Conservation (phyloP, 2,113 vertebrate species). For the Thalassarche chlororhynchos region DNA sequence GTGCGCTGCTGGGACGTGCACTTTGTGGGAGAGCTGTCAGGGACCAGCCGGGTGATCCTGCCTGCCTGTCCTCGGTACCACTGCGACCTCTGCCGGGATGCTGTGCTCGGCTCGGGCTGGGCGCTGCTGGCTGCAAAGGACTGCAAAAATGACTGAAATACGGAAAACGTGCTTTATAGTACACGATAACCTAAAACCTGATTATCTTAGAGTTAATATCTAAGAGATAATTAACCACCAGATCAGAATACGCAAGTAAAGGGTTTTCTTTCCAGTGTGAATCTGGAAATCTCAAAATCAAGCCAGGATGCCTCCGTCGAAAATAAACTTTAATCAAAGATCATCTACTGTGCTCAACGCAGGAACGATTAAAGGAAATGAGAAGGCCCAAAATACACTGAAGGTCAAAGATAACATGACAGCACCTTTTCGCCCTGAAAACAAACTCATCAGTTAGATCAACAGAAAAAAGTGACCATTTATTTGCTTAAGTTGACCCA, state of each 20-base stretch:
- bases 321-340: background rate
- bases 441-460: background rate
- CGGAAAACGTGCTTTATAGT: fast-evolving
- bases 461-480: background rate
- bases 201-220: too few relatives aligned
- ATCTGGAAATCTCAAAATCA: background rate
- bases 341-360: background rate
- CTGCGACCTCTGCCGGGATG: constrained; percentile 32
- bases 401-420: background rate
- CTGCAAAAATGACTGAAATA: background rate
- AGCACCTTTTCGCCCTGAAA: background rate
- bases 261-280: background rate
- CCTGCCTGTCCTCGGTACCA: background rate
- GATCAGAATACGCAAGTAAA: background rate
- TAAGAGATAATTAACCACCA: background rate
- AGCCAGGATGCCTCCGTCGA: background rate
- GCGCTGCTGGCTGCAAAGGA: background rate
- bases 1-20: fast-evolving
- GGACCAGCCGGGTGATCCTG: background rate
- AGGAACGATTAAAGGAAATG: background rate
- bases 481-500: background rate
- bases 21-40: fast-evolving
- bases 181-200: background rate
- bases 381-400: background rate
- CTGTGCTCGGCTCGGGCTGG: background rate